Base-by-base conservation (phyloP, 2,113 vertebrate species). In the Acanthisitta chloris region DNA sequence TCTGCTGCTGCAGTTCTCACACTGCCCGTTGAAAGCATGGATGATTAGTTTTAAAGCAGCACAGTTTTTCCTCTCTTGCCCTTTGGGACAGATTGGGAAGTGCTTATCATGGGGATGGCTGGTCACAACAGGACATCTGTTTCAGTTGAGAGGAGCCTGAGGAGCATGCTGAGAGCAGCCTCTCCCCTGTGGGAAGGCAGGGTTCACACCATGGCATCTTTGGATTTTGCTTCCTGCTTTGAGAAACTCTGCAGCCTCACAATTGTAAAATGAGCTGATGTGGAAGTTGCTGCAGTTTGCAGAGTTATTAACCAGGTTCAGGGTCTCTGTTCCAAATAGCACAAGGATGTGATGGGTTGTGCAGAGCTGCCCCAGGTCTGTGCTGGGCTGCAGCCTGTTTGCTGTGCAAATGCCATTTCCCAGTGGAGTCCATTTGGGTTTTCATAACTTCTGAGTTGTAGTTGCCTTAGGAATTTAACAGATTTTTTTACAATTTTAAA, bases 101-200 rank as follows among this genome's bases (percentile, higher is more conserved):
- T 58, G 38, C 43, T 72, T 5, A 2, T n/a, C 28, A 13, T 14
- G 34, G 11, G 21, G 31, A 25, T 38, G 58, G 36, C 59, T 72
- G 59, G 9, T 62, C 10, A 1, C 5, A 78, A 8, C 58, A 73
- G 42, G 46, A 59, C 43, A 72, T 21, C 25, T 65, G 4, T 69
- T 87, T 64, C 24, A 64, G 40, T 15, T 0, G 1, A 59, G 69
- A 26, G 0, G 1, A 70, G 42, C 36, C 43, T 36, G 45, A 12
- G 51, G 29, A 86, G n/a, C 28, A 33, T 18, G 43, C 29, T 15
- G 52, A 36, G 40, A 64, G 70, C n/a, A 69, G 61, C 23, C 31
- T 48, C 26, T 81, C 45, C 40, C 17, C 42, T 14, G 29, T 23
- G n/a, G 80, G 86, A 84, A 92, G 45, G 58, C 74, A 83, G 57